phyloP scores from a whole-genome alignment of 1,140 invertebrate genomes.

The Pogonomyrmex californicus region DNA sequence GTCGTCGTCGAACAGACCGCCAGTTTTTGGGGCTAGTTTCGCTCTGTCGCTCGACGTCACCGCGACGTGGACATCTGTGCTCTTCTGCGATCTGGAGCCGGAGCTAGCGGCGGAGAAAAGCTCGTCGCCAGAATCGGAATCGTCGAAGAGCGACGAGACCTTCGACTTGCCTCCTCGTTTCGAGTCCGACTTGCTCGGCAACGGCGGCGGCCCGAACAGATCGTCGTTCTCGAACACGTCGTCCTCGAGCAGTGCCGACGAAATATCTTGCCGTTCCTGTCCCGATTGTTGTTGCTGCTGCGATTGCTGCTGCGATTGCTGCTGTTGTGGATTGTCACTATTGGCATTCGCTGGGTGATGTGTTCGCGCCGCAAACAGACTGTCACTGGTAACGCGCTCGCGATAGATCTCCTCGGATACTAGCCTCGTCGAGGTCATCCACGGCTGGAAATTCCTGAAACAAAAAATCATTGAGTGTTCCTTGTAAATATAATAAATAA shows the following conservation, averaged over 20 bases:
- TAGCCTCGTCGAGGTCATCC: slow-evolving; percentile 77
- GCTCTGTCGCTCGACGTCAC: slow-evolving; percentile 57
- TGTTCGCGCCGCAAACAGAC: slow-evolving; percentile 69
- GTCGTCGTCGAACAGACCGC: slow-evolving; percentile 78
- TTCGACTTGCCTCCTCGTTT: slow-evolving; percentile 74
- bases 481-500: neutral
- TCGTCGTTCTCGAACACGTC: slow-evolving; percentile 80
- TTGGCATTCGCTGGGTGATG: slow-evolving; percentile 45
- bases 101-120: slow-evolving; percentile 80
- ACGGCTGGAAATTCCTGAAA: slow-evolving; percentile 77
- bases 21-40: slow-evolving; percentile 52
- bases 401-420: slow-evolving; percentile 80
- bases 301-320: neutral
- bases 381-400: slow-evolving; percentile 79
- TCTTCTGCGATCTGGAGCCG: slow-evolving; percentile 79
- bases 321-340: slow-evolving; percentile 40
- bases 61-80: slow-evolving; percentile 71
- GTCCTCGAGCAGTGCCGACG: slow-evolving; percentile 36
- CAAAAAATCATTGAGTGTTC: neutral
- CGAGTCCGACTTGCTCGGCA: slow-evolving; percentile 74
- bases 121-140: slow-evolving; percentile 82
- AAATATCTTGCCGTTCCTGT: neutral
- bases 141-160: slow-evolving; percentile 79
- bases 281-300: slow-evolving; percentile 21
- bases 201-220: slow-evolving; percentile 81